phyloP scores from a whole-genome alignment of 2,888 invertebrate genomes.

The Parascotia fuliginaria region DNA sequence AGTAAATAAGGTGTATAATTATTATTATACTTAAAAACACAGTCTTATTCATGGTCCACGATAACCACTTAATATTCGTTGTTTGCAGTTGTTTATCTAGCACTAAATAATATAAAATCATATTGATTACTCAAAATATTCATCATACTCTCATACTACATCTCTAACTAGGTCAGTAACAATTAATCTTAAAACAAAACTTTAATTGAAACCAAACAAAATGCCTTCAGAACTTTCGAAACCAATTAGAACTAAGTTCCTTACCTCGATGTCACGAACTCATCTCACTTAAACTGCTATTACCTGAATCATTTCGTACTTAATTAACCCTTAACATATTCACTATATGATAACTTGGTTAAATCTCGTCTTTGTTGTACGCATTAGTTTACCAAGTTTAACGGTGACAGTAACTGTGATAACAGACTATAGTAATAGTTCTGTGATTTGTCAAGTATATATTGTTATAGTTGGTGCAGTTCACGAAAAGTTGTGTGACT shows the following conservation, averaged over 20 bases:
- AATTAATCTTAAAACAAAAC: too few relatives aligned
- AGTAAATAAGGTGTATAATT: too few relatives aligned
- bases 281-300: conserved; percentile 6
- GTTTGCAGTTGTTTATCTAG: too few relatives aligned
- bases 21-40: too few relatives aligned
- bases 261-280: not conserved
- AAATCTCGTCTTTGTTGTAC: not conserved
- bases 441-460: not conserved
- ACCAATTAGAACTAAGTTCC: not conserved
- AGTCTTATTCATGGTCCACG: too few relatives aligned
- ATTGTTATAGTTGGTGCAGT: too few relatives aligned
- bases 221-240: not conserved
- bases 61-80: too few relatives aligned
- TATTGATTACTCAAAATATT: too few relatives aligned
- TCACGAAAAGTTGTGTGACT: too few relatives aligned
- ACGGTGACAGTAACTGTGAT: not conserved
- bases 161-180: too few relatives aligned
- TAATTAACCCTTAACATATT: conserved; percentile 5
- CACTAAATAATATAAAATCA: too few relatives aligned
- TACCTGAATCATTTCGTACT: conserved; percentile 4
- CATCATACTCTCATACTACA: too few relatives aligned
- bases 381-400: not conserved
- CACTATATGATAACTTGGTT: not conserved
- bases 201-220: not conserved
- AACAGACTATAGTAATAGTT: not conserved